These are phyloP conservation scores for Heliconius ismenius DNA, from an alignment of 2,888 invertebrate species.

Conservation along the genomic window DNA sequence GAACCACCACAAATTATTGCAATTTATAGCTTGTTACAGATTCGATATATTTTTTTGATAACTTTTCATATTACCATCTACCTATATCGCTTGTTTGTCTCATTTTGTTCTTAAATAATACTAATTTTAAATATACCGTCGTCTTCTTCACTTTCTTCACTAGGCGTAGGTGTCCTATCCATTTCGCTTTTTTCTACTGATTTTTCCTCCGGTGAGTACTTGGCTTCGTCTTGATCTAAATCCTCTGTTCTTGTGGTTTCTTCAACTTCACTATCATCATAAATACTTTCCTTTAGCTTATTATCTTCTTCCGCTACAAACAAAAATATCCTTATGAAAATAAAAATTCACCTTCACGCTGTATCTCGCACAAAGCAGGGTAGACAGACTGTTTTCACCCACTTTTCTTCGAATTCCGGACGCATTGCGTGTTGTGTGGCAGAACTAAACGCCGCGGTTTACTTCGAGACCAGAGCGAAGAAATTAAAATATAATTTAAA, in stretches of 20 bases:
- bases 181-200: conserved; percentile 85
- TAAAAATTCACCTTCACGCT: too few species aligned
- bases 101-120: neutral
- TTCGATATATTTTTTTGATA: neutral
- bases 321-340: conserved; percentile 29
- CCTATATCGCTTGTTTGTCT: neutral
- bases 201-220: conserved; percentile 91
- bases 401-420: too few species aligned
- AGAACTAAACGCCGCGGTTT: too few species aligned
- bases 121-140: conserved; percentile 60
- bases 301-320: conserved; percentile 75
- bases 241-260: conserved; percentile 69
- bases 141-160: conserved; percentile 80
- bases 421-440: too few species aligned
- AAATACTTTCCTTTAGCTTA: conserved; percentile 72
- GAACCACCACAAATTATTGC: neutral
- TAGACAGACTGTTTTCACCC: too few species aligned
- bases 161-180: conserved; percentile 75
- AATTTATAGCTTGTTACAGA: neutral
- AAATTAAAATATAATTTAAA: too few species aligned
- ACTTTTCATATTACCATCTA: neutral
- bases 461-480: too few species aligned
- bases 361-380: too few species aligned
- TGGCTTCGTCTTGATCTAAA: conserved; percentile 84
- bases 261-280: conserved; percentile 66